phyloP scores from a whole-genome alignment of 2,797 vertebrate species.

The Channa striata region DNA sequence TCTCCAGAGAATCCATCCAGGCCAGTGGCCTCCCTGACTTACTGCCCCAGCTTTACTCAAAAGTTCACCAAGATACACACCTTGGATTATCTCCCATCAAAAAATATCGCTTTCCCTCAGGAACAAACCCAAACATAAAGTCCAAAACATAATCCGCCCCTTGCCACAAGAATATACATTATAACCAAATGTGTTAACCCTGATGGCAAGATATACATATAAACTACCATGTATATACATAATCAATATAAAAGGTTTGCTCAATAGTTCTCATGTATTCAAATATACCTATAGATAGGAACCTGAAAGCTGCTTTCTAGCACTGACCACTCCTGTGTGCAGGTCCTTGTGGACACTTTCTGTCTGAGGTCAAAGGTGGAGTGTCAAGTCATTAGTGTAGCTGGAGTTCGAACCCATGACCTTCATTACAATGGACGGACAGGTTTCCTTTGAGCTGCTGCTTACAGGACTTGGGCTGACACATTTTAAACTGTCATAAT shows the following conservation, averaged over 20 bases:
- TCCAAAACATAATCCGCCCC: conserved; percentile 65
- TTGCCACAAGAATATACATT: conserved; percentile 78
- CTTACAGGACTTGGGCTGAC: conserved; percentile 55
- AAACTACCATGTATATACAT: conserved; percentile 81
- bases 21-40: conserved; percentile 70
- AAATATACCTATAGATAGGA: conserved; percentile 84
- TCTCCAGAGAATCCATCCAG: conserved; percentile 75
- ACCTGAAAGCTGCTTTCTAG: conserved; percentile 84
- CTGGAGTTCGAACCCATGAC: conserved; percentile 58
- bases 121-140: conserved; percentile 70
- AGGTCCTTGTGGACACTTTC: conserved; percentile 70
- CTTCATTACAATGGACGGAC: conserved; percentile 67
- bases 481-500: conserved; percentile 21
- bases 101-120: conserved; percentile 75
- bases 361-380: conserved; percentile 75
- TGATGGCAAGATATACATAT: conserved; percentile 87
- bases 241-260: conserved; percentile 74
- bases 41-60: conserved; percentile 70
- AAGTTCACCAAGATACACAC: conserved; percentile 81
- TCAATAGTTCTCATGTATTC: conserved; percentile 77
- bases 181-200: conserved; percentile 84
- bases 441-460: conserved; percentile 77
- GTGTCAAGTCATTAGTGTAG: conserved; percentile 56
- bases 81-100: conserved; percentile 76
- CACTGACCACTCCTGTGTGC: conserved; percentile 66